phyloP scores from a whole-genome alignment of 2,113 vertebrate species.

The Rhea americana region DNA sequence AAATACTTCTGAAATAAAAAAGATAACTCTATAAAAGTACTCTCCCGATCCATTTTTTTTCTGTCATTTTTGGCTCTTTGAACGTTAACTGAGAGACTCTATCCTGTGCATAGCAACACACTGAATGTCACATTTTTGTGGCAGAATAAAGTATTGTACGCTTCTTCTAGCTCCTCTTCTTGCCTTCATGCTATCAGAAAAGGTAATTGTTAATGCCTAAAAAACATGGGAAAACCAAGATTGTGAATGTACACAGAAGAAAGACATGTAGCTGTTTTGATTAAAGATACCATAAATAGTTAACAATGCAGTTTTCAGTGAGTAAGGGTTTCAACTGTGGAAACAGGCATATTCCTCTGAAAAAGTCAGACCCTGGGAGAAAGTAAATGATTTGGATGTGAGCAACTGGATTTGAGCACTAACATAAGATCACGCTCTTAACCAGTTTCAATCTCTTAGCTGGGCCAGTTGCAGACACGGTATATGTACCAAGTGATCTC shows the following conservation, averaged over 20 bases:
- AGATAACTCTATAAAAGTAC: background rate
- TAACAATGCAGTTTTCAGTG: background rate
- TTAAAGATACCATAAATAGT: background rate
- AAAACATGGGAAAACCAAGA: background rate
- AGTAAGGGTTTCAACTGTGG: background rate
- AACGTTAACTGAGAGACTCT: background rate
- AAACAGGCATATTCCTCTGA: background rate
- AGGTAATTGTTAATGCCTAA: background rate
- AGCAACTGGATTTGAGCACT: background rate
- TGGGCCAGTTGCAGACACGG: rapidly evolving
- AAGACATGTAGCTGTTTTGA: background rate
- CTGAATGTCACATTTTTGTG: background rate
- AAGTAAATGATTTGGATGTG: background rate
- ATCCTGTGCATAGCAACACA: background rate
- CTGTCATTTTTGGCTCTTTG: background rate
- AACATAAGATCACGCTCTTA: background rate
- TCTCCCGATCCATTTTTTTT: slow-evolving; percentile 13
- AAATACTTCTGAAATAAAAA: slow-evolving; percentile 20
- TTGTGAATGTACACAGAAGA: background rate
- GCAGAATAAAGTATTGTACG: background rate
- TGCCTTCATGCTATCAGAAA: background rate
- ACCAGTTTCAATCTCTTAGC: background rate
- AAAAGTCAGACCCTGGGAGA: background rate
- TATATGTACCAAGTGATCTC: background rate
- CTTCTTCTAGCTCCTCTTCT: background rate